Base-by-base conservation (phyloP, 2,797 vertebrate species). In the Rhinichthys osculus region DNA sequence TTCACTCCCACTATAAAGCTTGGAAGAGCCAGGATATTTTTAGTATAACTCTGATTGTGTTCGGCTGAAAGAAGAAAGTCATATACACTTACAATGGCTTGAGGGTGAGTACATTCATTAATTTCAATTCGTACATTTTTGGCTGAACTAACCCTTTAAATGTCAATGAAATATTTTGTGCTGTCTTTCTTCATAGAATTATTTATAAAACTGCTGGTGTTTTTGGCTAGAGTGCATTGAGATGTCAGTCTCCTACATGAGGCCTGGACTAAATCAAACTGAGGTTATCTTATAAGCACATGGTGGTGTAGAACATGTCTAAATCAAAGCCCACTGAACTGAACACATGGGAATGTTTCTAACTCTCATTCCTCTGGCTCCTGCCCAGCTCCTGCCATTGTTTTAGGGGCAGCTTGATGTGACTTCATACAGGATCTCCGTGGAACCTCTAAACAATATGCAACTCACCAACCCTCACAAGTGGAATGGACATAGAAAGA, bases 341-440 rank as follows among this genome's bases (percentile, higher is more conserved):
- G 76, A 83, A 84, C 47, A 81, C 42, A 66, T 57, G 62, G 59
- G 19, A 67, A 74, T 64, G 77, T 73, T 64, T 71, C 52, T 80
- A 80, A 62, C 42, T 52, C n/a, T 74, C 54, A 54, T 13, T 66
- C 17, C 23, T 57, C 72, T 85, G 72, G 87, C 40, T 64, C 27
- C 50, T 59, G 57, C 52, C 72, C 83, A 87, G 72, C 83, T 82
- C 30, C 54, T 78, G 73, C 78, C 54, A 82, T 82, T 85, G 83
- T 85, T 81, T 59, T 40, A 38, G 40, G 17, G 33, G 33, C n/a
- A 52, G 42, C 7, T 13, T 50, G 77, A 80, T 80, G 30, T 80
- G 84, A 86, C 14, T 54, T 76, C 62, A 89, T 47, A 81, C 74
- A 87, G 81, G 71, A 87, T 77, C 70, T 81, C 71, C 19, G 42